Conservation (phyloP, 2,797 vertebrate species). For the Neosilurus mollespiculum region DNA sequence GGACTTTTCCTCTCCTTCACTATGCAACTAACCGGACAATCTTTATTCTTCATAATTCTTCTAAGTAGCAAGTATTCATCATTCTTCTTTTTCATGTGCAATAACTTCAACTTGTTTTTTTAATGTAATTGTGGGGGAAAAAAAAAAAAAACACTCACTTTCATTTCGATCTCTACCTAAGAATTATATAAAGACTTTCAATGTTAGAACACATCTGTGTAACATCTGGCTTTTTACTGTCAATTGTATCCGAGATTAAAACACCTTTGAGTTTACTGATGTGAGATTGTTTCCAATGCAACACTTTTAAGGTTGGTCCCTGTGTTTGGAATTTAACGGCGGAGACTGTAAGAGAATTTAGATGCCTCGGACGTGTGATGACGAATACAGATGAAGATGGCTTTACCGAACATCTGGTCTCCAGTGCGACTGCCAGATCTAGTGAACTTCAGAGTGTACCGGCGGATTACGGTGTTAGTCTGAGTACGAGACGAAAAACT, state of each 20-base stretch:
- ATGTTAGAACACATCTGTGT: slow-evolving; percentile 40
- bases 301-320: background rate
- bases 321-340: no score
- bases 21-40: slow-evolving; percentile 78
- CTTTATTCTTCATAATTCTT: slow-evolving; percentile 57
- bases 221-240: slow-evolving; percentile 13
- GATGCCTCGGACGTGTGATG: no score
- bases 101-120: slow-evolving; percentile 62
- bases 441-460: no score
- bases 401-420: no score
- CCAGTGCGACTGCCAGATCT: no score
- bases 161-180: background rate
- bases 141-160: slow-evolving; percentile 33
- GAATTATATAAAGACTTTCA: slow-evolving; percentile 23
- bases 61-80: slow-evolving; percentile 49
- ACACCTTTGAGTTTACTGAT: background rate
- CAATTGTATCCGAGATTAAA: slow-evolving; percentile 11
- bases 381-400: no score
- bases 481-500: no score
- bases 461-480: no score
- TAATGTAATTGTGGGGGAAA: slow-evolving; percentile 2
- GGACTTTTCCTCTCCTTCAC: slow-evolving; percentile 65
- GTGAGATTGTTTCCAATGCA: background rate
- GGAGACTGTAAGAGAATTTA: no score
- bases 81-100: slow-evolving; percentile 66